Percentiles rank a stretch among this genome's conserved stretches.
phyloP scores from a whole-genome alignment of 2,113 vertebrate species.

The Circaetus gallicus region DNA sequence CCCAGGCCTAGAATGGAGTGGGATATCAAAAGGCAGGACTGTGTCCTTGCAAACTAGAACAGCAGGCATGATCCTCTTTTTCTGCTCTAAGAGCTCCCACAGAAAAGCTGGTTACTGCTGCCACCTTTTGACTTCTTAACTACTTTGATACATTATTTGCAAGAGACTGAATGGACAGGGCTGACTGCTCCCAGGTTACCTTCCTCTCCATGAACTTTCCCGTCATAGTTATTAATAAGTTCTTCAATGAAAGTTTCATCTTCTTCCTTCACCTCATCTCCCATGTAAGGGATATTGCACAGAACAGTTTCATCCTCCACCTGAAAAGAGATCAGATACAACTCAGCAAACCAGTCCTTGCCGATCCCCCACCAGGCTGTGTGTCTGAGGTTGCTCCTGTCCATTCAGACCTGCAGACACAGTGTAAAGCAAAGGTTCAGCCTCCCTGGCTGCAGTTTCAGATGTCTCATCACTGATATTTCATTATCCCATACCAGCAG shows the following conservation, averaged over 20 bases:
- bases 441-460: not conserved
- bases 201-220: conserved; percentile 95
- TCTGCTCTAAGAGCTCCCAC: not conserved
- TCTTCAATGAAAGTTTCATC: conserved; percentile 98
- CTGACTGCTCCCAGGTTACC: conserved; percentile 67
- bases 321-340: conserved; percentile 64
- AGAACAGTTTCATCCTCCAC: conserved; percentile 97
- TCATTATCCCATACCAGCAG: not conserved
- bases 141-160: not conserved
- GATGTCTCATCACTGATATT: not conserved
- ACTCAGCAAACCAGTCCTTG: not conserved
- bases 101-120: conserved; percentile 9
- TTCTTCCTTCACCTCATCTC: conserved; percentile 94
- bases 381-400: not conserved
- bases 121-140: conserved; percentile 17
- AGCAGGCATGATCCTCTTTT: not conserved
- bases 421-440: not conserved
- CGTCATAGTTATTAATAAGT: conserved; percentile 97
- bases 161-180: not conserved
- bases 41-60: not conserved
- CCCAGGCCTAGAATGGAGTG: not conserved
- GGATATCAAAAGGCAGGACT: not conserved
- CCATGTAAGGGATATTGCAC: conserved; percentile 99
- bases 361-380: not conserved
- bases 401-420: rapidly evolving